phyloP scores from a whole-genome alignment of 2,888 invertebrate genomes.

The Tenthredo livida region DNA sequence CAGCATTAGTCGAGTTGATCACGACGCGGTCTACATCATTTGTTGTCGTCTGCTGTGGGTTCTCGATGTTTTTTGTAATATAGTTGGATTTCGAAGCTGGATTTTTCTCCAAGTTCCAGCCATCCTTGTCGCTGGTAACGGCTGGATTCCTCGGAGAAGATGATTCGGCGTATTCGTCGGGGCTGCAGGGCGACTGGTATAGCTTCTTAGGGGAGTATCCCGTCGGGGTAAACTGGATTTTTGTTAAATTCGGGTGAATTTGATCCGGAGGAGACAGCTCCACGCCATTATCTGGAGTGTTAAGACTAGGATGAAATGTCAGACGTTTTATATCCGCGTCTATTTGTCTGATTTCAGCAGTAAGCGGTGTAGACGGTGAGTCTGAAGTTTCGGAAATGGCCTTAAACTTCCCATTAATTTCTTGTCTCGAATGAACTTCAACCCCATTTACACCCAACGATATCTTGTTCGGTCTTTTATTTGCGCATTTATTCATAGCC shows the following conservation, averaged over 20 bases:
- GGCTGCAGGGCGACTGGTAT: constrained; percentile 16
- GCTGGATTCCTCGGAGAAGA: background rate
- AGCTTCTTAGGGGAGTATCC: constrained; percentile 38
- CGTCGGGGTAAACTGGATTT: constrained; percentile 17
- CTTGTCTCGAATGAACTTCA: background rate
- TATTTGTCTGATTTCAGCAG: constrained; percentile 9
- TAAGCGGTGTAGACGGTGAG: constrained; percentile 12
- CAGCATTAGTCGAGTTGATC: background rate
- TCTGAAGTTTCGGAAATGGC: background rate
- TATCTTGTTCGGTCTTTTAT: background rate
- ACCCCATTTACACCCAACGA: background rate
- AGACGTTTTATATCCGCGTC: constrained; percentile 22
- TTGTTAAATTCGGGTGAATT: constrained; percentile 34
- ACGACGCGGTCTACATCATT: background rate
- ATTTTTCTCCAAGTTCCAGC: background rate
- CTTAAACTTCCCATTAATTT: background rate
- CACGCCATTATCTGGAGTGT: background rate
- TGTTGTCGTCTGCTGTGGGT: background rate
- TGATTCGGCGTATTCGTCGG: background rate
- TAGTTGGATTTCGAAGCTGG: background rate
- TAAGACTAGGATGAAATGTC: background rate
- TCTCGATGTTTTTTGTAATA: background rate
- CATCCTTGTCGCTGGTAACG: background rate
- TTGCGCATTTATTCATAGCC: background rate
- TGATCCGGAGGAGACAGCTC: constrained; percentile 8